phyloP scores from a whole-genome alignment of 2,797 vertebrate genomes.

The Myotis vivesi region DNA sequence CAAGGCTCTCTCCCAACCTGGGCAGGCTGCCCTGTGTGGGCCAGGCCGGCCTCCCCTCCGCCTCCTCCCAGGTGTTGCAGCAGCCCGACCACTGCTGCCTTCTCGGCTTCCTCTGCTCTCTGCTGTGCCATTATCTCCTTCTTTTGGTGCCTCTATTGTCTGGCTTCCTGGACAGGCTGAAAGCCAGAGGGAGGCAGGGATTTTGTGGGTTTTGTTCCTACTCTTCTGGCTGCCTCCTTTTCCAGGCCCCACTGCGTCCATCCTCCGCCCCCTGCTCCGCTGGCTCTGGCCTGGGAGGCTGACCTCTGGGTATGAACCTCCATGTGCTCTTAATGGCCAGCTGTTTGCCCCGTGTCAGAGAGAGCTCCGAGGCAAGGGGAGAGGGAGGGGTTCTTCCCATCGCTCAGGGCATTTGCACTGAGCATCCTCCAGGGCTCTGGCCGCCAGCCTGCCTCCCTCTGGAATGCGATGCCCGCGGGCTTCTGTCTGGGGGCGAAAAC shows the following conservation, averaged over 20 bases:
- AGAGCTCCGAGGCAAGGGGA: background rate
- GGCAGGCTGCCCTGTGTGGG: background rate
- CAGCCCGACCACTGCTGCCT: background rate
- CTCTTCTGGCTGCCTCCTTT: background rate
- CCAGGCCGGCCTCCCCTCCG: background rate
- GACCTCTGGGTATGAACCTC: background rate
- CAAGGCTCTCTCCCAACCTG: background rate
- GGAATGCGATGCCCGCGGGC: accelerated
- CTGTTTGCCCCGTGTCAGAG: background rate
- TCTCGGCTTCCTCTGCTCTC: accelerated
- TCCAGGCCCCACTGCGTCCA: background rate
- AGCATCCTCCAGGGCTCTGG: background rate
- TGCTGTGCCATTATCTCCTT: no score
- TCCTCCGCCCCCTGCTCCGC: background rate
- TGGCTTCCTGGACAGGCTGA: background rate
- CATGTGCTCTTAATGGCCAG: background rate
- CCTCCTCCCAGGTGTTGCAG: background rate
- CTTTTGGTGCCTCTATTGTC: background rate
- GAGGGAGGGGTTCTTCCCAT: background rate
- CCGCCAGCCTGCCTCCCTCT: background rate
- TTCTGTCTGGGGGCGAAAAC: background rate
- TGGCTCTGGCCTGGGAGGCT: background rate
- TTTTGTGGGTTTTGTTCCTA: background rate
- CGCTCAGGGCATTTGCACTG: background rate
- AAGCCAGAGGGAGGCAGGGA: background rate